Evolutionary conservation across 2,888 invertebrate species (phyloP).

Genomic region (Malthinus seriepunctatus): DNA sequence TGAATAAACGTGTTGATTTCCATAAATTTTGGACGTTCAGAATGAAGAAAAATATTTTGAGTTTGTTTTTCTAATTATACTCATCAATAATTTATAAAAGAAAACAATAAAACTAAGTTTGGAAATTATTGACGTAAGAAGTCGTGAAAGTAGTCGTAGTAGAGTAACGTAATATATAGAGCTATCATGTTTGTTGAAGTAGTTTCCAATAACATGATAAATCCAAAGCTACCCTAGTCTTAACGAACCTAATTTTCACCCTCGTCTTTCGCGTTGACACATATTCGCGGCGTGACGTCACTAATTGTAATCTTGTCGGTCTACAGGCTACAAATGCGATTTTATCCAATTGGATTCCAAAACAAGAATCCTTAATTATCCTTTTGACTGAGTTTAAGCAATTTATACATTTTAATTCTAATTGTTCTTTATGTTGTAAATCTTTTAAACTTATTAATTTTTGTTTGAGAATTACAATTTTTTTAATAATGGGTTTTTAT

Average conservation of each 20-base stretch:
- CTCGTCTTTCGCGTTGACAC: constrained; percentile 39
- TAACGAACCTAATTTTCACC: constrained; percentile 43
- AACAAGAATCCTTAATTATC: constrained; percentile 24
- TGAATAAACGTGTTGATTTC: too few relatives aligned
- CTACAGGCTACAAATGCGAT: constrained; percentile 18
- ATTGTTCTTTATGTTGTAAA: too few relatives aligned
- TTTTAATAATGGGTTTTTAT: too few relatives aligned
- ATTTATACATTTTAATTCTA: too few relatives aligned
- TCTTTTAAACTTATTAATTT: too few relatives aligned
- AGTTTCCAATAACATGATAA: constrained; percentile 41
- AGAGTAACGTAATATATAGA: constrained; percentile 35
- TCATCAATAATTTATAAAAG: constrained; percentile 15
- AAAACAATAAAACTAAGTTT: constrained; percentile 14
- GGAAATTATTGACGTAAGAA: constrained; percentile 12
- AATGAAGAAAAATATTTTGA: too few relatives aligned
- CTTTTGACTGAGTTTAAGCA: background rate
- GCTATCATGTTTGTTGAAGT: constrained; percentile 42
- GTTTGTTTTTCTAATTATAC: background rate
- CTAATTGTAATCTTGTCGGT: constrained; percentile 41
- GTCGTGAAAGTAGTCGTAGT: constrained; percentile 24
- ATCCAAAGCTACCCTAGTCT: constrained; percentile 35
- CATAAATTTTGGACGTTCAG: too few relatives aligned
- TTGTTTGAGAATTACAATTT: too few relatives aligned
- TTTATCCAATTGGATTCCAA: constrained; percentile 17
- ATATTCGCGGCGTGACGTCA: constrained; percentile 42